Percentiles rank a stretch among this genome's conserved stretches.
Conservation (phyloP, 2,888 invertebrate genomes). For the Andricus curvator region DNA sequence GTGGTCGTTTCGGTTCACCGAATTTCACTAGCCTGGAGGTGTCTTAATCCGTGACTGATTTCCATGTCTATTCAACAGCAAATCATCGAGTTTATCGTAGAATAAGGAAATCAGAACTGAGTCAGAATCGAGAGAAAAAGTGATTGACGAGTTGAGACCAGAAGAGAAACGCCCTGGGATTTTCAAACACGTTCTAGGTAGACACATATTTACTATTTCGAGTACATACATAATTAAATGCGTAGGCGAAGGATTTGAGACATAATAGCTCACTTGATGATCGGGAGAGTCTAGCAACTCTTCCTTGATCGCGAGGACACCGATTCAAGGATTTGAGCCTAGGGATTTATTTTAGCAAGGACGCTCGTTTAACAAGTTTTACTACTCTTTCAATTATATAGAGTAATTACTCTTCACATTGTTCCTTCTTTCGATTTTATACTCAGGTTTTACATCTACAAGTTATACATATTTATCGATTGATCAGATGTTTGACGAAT, state of each 20-base stretch:
- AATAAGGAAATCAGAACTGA: neutral
- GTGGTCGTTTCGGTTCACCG: constrained; percentile 10
- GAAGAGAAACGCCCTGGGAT: neutral
- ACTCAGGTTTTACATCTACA: too few species aligned
- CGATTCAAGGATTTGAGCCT: constrained; percentile 27
- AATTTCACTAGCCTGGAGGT: constrained; percentile 26
- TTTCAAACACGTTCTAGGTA: neutral
- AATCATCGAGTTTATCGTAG: constrained; percentile 24
- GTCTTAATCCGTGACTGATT: constrained; percentile 12
- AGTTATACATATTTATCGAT: too few species aligned
- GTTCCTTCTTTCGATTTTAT: neutral
- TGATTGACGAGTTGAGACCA: neutral
- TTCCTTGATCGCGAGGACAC: constrained; percentile 10
- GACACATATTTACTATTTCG: neutral
- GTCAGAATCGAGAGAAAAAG: neutral
- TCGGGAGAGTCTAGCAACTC: constrained; percentile 5
- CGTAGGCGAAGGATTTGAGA: neutral
- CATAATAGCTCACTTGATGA: constrained; percentile 2
- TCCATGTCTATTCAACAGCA: constrained; percentile 10
- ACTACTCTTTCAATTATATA: constrained; percentile 25
- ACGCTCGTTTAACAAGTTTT: constrained; percentile 24
- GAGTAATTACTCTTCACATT: neutral
- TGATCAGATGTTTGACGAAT: too few species aligned
- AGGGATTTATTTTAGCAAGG: constrained; percentile 29
- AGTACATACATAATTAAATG: neutral